A percentile compares a stretch with the other conserved stretches of the same genome.
These are phyloP conservation scores for Pogonomyrmex barbatus DNA, from an alignment of 1,140 invertebrate species.

Conservation along the genomic window DNA sequence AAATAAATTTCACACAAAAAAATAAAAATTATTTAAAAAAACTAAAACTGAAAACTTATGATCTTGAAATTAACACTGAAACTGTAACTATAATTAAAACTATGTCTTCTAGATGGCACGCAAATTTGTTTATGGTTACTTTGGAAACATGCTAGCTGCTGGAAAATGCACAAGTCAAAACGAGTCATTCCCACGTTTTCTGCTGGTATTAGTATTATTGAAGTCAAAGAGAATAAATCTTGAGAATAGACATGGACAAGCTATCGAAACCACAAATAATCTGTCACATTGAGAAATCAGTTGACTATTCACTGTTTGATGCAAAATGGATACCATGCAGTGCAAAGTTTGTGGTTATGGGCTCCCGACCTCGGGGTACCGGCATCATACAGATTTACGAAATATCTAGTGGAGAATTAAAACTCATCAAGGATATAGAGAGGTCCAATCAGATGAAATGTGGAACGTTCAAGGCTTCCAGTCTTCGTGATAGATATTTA, in stretches of 20 bases:
- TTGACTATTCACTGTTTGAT: conserved; percentile 96
- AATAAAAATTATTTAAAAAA: too few species aligned
- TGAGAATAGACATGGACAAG: conserved; percentile 78
- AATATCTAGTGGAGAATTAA: conserved; percentile 90
- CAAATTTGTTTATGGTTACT: conserved; percentile 58
- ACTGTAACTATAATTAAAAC: neutral
- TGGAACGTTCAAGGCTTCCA: conserved; percentile 96
- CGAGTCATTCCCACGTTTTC: neutral
- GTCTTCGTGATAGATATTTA: conserved; percentile 91
- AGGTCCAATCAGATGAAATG: conserved; percentile 95
- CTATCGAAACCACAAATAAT: conserved; percentile 96
- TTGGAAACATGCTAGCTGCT: neutral
- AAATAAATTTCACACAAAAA: too few species aligned
- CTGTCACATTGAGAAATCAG: conserved; percentile 92
- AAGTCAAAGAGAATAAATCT: neutral
- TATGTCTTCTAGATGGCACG: neutral
- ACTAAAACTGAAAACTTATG: too few species aligned
- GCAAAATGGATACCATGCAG: conserved; percentile 97
- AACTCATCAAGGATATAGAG: conserved; percentile 91
- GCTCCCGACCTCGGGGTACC: conserved; percentile 93
- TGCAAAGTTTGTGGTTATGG: conserved; percentile 95
- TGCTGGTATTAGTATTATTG: neutral
- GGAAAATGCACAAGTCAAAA: neutral
- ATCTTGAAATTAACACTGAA: too few species aligned
- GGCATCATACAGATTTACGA: conserved; percentile 96